A percentile compares a stretch with the other conserved stretches of the same genome.
Evolutionary conservation across 2,797 vertebrate genomes (phyloP).

Genomic region (Xyrichtys novacula): DNA sequence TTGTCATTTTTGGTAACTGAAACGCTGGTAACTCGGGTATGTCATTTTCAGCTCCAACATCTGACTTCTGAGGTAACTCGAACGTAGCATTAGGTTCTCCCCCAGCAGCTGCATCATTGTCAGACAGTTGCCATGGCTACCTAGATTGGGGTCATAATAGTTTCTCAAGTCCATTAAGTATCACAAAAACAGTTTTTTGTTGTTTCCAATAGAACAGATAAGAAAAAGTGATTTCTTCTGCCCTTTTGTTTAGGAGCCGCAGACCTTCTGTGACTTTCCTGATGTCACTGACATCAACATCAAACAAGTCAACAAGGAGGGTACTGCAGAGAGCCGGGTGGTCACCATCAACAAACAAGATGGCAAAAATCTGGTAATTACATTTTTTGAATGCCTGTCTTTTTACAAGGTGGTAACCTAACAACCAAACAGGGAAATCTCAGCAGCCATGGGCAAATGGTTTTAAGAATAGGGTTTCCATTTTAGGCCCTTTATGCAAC

Average conservation of each 20-base stretch:
- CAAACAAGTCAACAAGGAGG: conserved; percentile 93
- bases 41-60: too few species aligned
- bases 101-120: too few species aligned
- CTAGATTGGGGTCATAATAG: too few species aligned
- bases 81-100: too few species aligned
- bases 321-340: conserved; percentile 89
- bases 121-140: too few species aligned
- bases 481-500: neutral
- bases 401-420: neutral
- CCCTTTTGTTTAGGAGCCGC: conserved; percentile 85
- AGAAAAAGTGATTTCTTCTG: neutral
- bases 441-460: neutral
- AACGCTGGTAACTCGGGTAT: too few species aligned
- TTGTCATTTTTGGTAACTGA: too few species aligned
- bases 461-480: neutral
- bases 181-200: too few species aligned
- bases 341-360: conserved; percentile 96
- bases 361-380: conserved; percentile 91
- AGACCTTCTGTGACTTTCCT: conserved; percentile 95
- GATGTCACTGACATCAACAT: conserved; percentile 96
- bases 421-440: neutral
- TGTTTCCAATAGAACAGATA: too few species aligned
- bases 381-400: neutral
- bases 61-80: too few species aligned
- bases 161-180: too few species aligned